Percentiles rank a stretch among this genome's conserved stretches.
Evolutionary conservation across 1,140 invertebrate genomes (phyloP).

Genomic region (Choristoneura fumiferana): DNA sequence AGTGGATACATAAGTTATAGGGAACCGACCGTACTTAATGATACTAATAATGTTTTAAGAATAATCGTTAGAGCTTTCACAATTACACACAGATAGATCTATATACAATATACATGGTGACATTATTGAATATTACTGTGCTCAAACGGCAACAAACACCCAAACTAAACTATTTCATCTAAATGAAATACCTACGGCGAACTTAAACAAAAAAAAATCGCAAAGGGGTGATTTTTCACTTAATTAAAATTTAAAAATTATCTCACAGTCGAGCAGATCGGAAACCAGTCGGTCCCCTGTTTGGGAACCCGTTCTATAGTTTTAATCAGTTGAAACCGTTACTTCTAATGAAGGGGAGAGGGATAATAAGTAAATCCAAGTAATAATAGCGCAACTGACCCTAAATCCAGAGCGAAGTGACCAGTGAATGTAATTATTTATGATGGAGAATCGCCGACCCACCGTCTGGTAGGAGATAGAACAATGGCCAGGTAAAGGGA

Average conservation of each 20-base stretch:
- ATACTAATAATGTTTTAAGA: no score
- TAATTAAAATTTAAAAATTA: constrained; percentile 66
- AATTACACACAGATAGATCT: no score
- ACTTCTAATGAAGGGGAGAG: constrained; percentile 76
- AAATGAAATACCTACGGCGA: background rate
- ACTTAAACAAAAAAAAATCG: background rate
- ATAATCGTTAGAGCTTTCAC: no score
- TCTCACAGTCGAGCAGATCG: constrained; percentile 61
- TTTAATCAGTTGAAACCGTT: constrained; percentile 76
- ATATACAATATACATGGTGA: no score
- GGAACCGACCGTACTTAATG: no score
- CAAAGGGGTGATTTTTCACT: constrained; percentile 28
- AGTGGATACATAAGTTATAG: no score
- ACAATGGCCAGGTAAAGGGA: constrained; percentile 69
- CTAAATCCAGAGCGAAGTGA: constrained; percentile 58
- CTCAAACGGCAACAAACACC: no score
- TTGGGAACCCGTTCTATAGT: constrained; percentile 73
- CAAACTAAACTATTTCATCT: no score
- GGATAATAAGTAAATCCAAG: constrained; percentile 58
- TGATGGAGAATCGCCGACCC: constrained; percentile 62
- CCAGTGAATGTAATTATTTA: constrained; percentile 71
- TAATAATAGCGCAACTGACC: constrained; percentile 68
- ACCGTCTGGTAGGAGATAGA: constrained; percentile 64
- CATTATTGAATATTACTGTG: no score
- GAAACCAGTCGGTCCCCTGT: constrained; percentile 62